Base-by-base conservation (phyloP, 2,113 vertebrate species). In the Phylloscopus whistleri region DNA sequence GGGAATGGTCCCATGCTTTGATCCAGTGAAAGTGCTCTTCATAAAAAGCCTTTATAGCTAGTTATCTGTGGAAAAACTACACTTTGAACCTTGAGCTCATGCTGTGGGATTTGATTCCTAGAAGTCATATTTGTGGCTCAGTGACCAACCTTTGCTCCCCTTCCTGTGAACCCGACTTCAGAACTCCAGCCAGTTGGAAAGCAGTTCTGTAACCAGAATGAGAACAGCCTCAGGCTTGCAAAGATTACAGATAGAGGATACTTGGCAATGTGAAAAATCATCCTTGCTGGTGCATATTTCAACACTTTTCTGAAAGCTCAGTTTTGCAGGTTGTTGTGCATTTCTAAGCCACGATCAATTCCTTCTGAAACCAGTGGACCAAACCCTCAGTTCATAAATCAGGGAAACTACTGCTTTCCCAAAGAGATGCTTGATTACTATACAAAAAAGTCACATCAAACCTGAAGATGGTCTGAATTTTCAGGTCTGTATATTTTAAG, bases 101-200 rank as follows among this genome's bases (percentile, higher is more conserved):
- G 44, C 66, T 87, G 46, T 85, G 70, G 39, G 46, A 48, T 93
- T 85, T 91, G 58, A 82, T 82, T 94, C 89, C 67, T 91, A 35
- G 84, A 93, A 95, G 72, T 46, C 53, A 16, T 31, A 28, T 60
- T 76, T 72, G 26, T 56, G 63, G n/a, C n/a, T 91, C 10, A 2
- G 81, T 95, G 91, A 85, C 77, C 87, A 91, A 7, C 26, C 8
- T 27, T 91, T 15, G 0, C 48, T 87, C 66, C 58, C 53, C 2
- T 73, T 95, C 44, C 67, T 89, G 66, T 69, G 81, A 89, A 94
- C 78, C n/a, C 91, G 70, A 67, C 82, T 94, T 94, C 70, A 93
- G 74, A 95, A 69, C 15, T 93, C 60, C 48, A 93, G 72, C 51
- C 90, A 90, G 37, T 24, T 90, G 79, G 88, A 96, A 80, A 93